Conservation (phyloP, 2,888 invertebrate genomes). For the Smittia sp. region DNA sequence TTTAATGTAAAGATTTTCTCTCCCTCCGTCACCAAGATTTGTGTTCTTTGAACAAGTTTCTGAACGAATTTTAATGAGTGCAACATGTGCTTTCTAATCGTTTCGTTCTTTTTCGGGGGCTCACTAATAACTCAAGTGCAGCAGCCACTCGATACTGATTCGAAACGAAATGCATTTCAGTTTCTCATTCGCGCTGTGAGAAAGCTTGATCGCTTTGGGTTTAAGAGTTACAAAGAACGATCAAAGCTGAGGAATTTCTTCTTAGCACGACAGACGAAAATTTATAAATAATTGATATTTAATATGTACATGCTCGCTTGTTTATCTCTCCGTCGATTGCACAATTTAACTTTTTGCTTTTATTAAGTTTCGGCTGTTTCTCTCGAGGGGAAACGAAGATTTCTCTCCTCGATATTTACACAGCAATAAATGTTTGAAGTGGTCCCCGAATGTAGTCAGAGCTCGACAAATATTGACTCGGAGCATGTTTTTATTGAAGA, state of each 20-base stretch:
- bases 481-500: neutral
- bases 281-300: too few species aligned
- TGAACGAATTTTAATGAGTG: constrained; percentile 22
- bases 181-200: neutral
- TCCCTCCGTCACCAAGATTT: neutral
- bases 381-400: too few species aligned
- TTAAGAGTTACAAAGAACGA: too few species aligned
- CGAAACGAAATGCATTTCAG: neutral
- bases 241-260: neutral
- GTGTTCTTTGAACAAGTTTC: neutral
- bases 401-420: neutral
- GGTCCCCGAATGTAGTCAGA: neutral
- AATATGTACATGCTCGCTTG: neutral
- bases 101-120: neutral
- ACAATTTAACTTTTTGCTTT: too few species aligned
- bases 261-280: too few species aligned
- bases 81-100: constrained; percentile 4
- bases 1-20: neutral
- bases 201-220: too few species aligned
- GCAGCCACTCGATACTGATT: constrained; percentile 10
- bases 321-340: neutral
- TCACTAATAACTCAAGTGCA: constrained; percentile 25
- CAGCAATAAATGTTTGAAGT: neutral
- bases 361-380: too few species aligned
- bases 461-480: neutral